Conservation (phyloP, 1,140 invertebrate species). For the Thaumetopoea pityocampa region DNA sequence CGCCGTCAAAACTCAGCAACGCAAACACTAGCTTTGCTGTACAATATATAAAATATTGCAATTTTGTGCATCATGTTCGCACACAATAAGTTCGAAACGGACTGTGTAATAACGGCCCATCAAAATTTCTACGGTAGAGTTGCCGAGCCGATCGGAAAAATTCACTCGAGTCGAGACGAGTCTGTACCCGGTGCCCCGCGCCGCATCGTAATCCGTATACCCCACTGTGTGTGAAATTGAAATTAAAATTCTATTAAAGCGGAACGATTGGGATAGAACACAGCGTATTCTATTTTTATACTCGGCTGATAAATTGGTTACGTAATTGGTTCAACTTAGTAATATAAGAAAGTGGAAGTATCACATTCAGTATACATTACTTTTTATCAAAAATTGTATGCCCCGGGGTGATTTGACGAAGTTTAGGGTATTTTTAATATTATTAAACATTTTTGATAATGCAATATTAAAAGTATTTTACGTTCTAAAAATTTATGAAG, state of each 20-base stretch:
- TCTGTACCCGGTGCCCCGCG: conserved; percentile 19
- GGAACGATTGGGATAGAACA: conserved; percentile 45
- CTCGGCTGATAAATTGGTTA: conserved; percentile 17
- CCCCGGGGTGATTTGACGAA: too few relatives aligned
- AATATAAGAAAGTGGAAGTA: conserved; percentile 3
- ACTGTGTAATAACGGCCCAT: conserved; percentile 65
- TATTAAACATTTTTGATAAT: too few relatives aligned
- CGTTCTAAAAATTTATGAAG: too few relatives aligned
- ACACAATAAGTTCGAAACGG: conserved; percentile 62
- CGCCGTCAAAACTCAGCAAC: conserved; percentile 8
- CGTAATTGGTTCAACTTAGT: conserved; percentile 8
- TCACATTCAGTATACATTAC: too few relatives aligned
- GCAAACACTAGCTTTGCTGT: conserved; percentile 10
- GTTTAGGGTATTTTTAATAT: too few relatives aligned
- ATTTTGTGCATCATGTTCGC: conserved; percentile 33
- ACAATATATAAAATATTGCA: conserved; percentile 24
- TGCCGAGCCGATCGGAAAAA: conserved; percentile 56
- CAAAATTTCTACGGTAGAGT: conserved; percentile 61
- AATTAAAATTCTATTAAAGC: conserved; percentile 66
- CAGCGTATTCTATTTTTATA: conserved; percentile 20
- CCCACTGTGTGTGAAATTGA: conserved; percentile 61
- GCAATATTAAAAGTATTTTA: too few relatives aligned
- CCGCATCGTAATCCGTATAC: conserved; percentile 51
- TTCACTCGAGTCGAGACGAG: conserved; percentile 39
- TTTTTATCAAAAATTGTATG: too few relatives aligned